Evolutionary conservation across 2,113 vertebrate genomes (phyloP).

Genomic region (Xerus inauris): DNA sequence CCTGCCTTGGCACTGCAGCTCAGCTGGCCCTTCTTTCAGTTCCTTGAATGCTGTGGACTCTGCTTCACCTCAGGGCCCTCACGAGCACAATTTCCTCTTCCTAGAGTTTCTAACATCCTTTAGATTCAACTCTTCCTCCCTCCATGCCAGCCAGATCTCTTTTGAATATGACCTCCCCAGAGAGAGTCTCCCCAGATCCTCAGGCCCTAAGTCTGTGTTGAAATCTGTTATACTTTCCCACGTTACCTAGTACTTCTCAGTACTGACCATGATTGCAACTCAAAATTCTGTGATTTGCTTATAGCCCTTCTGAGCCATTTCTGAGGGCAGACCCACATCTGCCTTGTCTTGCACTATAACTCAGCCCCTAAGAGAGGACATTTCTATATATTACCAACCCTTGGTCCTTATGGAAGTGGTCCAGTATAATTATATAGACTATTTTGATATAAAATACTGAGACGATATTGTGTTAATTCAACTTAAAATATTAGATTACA

Average conservation of each 20-base stretch:
- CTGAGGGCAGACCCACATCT: background rate
- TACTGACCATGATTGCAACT: background rate
- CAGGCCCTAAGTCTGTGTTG: background rate
- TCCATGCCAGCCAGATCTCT: slow-evolving; percentile 16
- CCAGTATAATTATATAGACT: background rate
- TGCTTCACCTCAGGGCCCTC: slow-evolving; percentile 49
- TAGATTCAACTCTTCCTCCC: slow-evolving; percentile 37
- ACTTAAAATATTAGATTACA: background rate
- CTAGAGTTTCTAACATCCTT: slow-evolving; percentile 58
- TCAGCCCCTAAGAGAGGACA: background rate
- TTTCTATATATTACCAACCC: background rate
- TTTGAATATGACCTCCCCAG: slow-evolving; percentile 58
- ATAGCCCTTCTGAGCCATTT: background rate
- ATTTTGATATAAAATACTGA: slow-evolving; percentile 6
- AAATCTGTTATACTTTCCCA: background rate
- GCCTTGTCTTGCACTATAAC: background rate
- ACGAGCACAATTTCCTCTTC: slow-evolving; percentile 66
- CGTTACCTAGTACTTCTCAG: background rate
- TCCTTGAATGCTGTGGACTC: slow-evolving; percentile 69
- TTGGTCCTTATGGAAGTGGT: background rate
- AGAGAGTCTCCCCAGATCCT: slow-evolving; percentile 55
- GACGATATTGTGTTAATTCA: background rate
- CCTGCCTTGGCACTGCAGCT: background rate
- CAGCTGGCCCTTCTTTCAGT: slow-evolving; percentile 69
- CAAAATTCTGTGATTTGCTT: background rate